These are phyloP conservation scores for Gymnocypris eckloni DNA, from an alignment of 2,797 vertebrate species.

Conservation along the genomic window DNA sequence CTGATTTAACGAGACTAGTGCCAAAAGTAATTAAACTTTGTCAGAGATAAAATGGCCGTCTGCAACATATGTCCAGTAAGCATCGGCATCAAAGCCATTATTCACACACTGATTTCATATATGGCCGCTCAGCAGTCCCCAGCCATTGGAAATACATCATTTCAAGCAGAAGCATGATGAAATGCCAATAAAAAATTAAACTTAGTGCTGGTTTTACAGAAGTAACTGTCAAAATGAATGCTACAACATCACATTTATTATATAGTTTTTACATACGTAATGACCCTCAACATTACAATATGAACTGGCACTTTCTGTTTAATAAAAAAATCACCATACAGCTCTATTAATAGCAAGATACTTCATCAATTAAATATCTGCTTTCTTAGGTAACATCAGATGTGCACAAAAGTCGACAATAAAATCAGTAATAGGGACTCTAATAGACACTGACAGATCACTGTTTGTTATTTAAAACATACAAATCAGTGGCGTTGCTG, in stretches of 20 bases:
- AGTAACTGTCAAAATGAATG: neutral
- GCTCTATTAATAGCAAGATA: too few species aligned
- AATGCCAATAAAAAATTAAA: neutral
- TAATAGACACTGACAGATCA: neutral
- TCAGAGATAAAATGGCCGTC: slow-evolving; percentile 41
- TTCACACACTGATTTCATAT: slow-evolving; percentile 24
- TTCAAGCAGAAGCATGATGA: neutral
- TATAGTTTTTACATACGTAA: neutral
- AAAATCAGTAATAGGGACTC: neutral
- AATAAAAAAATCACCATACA: too few species aligned
- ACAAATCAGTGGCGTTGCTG: neutral
- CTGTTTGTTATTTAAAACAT: neutral
- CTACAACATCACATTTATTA: neutral
- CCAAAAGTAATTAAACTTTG: slow-evolving; percentile 54
- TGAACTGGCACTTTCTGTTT: neutral
- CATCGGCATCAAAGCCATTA: slow-evolving; percentile 34
- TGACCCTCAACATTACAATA: neutral
- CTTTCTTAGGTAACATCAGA: neutral
- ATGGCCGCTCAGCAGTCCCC: neutral
- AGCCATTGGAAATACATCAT: neutral
- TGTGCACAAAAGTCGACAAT: neutral
- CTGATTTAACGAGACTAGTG: slow-evolving; percentile 45
- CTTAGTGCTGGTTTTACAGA: neutral
- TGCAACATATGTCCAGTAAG: slow-evolving; percentile 48
- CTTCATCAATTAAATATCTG: neutral